Evolutionary conservation across 92 coral and sea anemone genomes (phyloP).

Genomic region (Epizoanthus fatuus): DNA sequence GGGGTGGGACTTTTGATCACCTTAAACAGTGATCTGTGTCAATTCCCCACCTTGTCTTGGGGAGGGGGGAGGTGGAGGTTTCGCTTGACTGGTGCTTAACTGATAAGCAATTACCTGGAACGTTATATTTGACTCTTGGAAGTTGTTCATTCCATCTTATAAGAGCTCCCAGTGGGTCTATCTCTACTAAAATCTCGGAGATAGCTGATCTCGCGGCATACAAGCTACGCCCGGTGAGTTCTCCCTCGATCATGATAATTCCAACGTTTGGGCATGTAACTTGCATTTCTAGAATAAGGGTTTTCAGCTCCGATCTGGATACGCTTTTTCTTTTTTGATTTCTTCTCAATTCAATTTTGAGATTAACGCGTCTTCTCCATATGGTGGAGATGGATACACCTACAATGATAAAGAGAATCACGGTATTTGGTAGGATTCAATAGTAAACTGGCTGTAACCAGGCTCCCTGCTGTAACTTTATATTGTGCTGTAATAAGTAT

Average conservation of each 20-base stretch:
- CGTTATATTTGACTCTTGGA: slow-evolving; percentile 18
- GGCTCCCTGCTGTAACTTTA: too few relatives aligned
- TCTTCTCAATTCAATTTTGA: background rate
- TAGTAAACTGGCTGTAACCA: background rate
- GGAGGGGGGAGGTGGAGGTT: too few relatives aligned
- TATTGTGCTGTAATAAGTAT: too few relatives aligned
- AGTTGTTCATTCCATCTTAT: slow-evolving; percentile 13
- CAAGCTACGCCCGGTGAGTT: background rate
- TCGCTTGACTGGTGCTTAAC: too few relatives aligned
- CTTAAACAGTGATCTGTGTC: too few relatives aligned
- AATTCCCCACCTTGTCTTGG: too few relatives aligned
- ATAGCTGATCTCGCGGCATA: slow-evolving; percentile 13
- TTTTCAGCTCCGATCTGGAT: background rate
- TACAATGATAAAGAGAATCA: background rate
- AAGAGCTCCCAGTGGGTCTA: slow-evolving; percentile 15
- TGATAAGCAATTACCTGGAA: background rate
- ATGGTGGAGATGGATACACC: background rate
- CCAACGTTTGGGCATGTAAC: background rate
- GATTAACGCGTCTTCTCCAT: background rate
- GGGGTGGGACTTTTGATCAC: too few relatives aligned
- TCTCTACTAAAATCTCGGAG: slow-evolving; percentile 3
- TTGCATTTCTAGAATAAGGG: background rate
- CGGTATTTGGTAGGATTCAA: background rate
- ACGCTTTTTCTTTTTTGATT: background rate
- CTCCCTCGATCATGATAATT: slow-evolving; percentile 24